These are phyloP conservation scores for Bucorvus abyssinicus DNA, from an alignment of 2,797 vertebrate genomes.

Conservation along the genomic window DNA sequence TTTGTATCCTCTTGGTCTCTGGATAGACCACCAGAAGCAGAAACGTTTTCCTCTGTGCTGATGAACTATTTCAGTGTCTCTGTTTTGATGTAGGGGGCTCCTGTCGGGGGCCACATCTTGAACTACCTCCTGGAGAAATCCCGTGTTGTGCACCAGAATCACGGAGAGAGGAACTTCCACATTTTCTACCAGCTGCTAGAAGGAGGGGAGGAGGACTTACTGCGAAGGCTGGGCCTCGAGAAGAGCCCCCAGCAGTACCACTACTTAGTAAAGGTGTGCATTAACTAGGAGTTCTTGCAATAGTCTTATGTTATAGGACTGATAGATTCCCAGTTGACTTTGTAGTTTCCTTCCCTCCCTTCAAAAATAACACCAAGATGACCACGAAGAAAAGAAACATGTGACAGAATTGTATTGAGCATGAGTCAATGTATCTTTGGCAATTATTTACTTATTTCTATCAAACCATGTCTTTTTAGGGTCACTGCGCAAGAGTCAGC, in stretches of 20 bases:
- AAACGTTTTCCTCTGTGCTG: background rate
- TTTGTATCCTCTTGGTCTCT: background rate
- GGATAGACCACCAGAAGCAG: background rate
- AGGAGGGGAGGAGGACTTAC: conserved; percentile 92
- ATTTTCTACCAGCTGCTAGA: conserved; percentile 98
- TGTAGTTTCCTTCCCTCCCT: background rate
- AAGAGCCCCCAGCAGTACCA: conserved; percentile 93
- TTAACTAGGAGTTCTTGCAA: background rate
- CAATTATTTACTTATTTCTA: background rate
- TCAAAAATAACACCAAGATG: background rate
- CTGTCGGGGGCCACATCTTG: conserved; percentile 95
- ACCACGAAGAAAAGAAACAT: background rate
- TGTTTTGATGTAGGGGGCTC: conserved; percentile 85
- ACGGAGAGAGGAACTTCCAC: conserved; percentile 97
- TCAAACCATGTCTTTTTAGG: conserved; percentile 74
- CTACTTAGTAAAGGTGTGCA: conserved; percentile 90
- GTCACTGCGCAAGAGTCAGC: conserved; percentile 96
- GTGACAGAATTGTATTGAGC: background rate
- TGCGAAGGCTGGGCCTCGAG: conserved; percentile 91
- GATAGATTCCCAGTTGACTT: background rate
- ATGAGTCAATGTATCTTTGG: background rate
- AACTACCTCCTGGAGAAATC: conserved; percentile 99
- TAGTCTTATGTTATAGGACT: rapidly evolving
- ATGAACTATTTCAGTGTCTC: background rate
- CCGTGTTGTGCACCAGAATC: conserved; percentile 94